Base-by-base conservation (phyloP, 2,888 invertebrate genomes). In the Eupithecia subumbrata region DNA sequence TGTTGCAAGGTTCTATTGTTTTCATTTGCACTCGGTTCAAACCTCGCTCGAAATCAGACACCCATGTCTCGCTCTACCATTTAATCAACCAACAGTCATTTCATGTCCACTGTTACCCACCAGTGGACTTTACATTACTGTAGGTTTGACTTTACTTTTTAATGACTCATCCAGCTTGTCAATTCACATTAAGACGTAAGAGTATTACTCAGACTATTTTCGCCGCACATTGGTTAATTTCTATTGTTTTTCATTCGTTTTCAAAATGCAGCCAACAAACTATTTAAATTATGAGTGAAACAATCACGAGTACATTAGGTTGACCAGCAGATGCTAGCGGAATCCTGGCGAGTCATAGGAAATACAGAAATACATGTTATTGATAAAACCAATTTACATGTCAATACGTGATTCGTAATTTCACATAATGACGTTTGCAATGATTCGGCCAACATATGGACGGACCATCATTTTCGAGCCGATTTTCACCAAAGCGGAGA, bases 1-100 rank as follows among this genome's bases (percentile, higher is more conserved):
- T 66, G 74, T 70, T 66, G 52, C 67, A 63, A 68, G 30, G 30
- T 68, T 22, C 71, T 75, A 71, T 75, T 75, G 74, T 71, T 40
- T 70, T 69, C 45, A 34, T 22, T 45, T 43, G 60, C 68, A 60
- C 43, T 37, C 45, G 18, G 48, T 60, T 34, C 25, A 60, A 56
- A 56, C 22, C 22, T 56, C 12, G 60, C 68, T 43, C 22, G 66
- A 56, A 71, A 63, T 40, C 43, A 7, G 70, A 66, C 71, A 72
- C 66, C 22, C 40, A n/a, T 67, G 3, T 40, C 40, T 37, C 40
- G 40, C 37, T 67, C 60, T 25, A 25, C 60, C 60, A 60, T 60
- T 60, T 25, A 60, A 60, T 60, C 60, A 60, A 60, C 12, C 60
- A 25, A 11, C 60, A 60, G 14, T 60, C 5, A 60, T 56, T 56